A percentile compares a stretch with the other conserved stretches of the same genome.
These are phyloP conservation scores for Altica lythri DNA, from an alignment of 2,888 invertebrate species.

Conservation along the genomic window DNA sequence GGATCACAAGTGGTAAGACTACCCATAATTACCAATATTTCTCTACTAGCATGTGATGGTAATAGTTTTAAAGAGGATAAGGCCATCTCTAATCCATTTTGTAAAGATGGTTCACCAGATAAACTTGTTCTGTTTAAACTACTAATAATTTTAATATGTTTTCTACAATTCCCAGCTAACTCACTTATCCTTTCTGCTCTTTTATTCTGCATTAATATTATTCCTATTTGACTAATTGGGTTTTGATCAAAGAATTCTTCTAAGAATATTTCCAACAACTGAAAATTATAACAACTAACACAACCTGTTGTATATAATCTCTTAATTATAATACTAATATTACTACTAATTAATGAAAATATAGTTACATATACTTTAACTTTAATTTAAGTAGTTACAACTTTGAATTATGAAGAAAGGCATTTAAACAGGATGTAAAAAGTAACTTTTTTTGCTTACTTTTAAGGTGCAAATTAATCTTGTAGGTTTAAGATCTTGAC, in stretches of 20 bases:
- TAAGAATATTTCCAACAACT: conserved; percentile 90
- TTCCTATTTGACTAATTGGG: conserved; percentile 95
- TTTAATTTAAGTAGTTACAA: too few species aligned
- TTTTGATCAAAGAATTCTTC: conserved; percentile 99
- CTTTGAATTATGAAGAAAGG: too few species aligned
- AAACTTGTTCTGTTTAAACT: conserved; percentile 70
- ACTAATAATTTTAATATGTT: conserved; percentile 74
- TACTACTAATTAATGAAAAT: too few species aligned
- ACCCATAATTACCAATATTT: conserved; percentile 88
- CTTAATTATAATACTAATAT: not conserved
- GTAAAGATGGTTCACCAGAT: conserved; percentile 92
- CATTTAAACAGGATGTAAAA: too few species aligned
- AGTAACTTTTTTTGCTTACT: too few species aligned
- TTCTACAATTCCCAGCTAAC: conserved; percentile 82
- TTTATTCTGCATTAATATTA: conserved; percentile 90
- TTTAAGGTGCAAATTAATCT: conserved; percentile 85
- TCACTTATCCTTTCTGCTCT: conserved; percentile 91
- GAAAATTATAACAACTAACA: conserved; percentile 48
- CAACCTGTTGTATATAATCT: not conserved
- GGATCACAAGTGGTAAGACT: conserved; percentile 98
- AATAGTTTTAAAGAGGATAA: conserved; percentile 81
- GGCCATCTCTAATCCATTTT: conserved; percentile 92
- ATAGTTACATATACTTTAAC: too few species aligned
- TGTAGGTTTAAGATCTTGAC: conserved; percentile 94
- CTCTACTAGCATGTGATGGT: conserved; percentile 93